phyloP scores from a whole-genome alignment of 2,113 vertebrate genomes.

The Bos javanicus region DNA sequence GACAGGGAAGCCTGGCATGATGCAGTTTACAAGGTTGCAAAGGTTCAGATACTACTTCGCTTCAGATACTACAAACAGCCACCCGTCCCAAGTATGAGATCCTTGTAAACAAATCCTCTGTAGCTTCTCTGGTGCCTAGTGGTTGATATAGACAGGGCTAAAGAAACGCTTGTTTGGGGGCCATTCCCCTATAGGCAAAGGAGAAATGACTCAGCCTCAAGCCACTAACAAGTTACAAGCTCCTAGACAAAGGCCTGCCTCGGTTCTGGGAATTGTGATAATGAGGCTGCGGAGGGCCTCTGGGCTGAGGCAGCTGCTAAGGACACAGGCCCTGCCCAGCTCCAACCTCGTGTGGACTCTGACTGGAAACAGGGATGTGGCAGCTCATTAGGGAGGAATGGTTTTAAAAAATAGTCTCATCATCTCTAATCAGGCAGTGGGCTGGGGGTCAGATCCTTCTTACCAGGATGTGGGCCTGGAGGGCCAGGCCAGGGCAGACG shows the following conservation, averaged over 20 bases:
- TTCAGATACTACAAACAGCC: neutral
- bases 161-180: neutral
- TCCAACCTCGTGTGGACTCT: constrained; percentile 46
- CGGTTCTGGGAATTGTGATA: constrained; percentile 61
- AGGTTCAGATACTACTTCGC: neutral
- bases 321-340: constrained; percentile 53
- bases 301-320: constrained; percentile 60
- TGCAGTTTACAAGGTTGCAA: neutral
- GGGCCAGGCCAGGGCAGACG: neutral
- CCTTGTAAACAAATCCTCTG: neutral
- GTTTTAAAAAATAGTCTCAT: constrained; percentile 41
- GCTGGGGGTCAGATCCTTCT: constrained; percentile 28
- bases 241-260: constrained; percentile 37
- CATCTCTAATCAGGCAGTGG: constrained; percentile 45
- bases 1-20: neutral
- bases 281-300: constrained; percentile 62
- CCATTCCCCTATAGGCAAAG: neutral
- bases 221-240: constrained; percentile 58
- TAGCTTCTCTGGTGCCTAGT: neutral
- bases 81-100: neutral
- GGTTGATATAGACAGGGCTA: neutral
- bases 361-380: constrained; percentile 37
- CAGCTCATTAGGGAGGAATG: constrained; percentile 65
- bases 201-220: constrained; percentile 37
- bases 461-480: constrained; percentile 16